These are phyloP conservation scores for Elephantulus edwardii DNA, from an alignment of 2,113 vertebrate species.

Conservation along the genomic window DNA sequence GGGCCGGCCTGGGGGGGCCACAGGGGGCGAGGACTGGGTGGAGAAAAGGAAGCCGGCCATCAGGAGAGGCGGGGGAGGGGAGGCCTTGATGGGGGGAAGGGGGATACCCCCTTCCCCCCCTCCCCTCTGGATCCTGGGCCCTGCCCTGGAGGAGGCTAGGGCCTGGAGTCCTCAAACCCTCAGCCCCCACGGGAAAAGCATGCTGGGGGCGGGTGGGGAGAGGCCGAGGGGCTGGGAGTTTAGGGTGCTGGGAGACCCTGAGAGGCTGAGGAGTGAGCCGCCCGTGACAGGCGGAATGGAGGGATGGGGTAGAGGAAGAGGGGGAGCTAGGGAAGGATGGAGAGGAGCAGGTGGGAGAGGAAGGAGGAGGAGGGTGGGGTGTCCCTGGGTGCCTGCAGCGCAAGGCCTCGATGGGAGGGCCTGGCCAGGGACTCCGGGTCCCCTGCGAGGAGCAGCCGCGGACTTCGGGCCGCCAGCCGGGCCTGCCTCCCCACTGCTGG, in stretches of 20 bases:
- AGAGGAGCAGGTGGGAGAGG: conserved; percentile 67
- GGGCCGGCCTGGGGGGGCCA: conserved; percentile 73
- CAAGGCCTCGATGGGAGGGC: conserved; percentile 48
- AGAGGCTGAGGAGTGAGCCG: not conserved
- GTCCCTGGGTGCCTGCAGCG: conserved; percentile 52
- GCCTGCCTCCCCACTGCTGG: conserved; percentile 57
- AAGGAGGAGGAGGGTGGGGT: conserved; percentile 62
- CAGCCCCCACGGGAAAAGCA: conserved; percentile 56
- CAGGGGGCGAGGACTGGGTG: conserved; percentile 67
- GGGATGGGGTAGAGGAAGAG: not conserved
- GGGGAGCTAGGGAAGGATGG: conserved; percentile 10
- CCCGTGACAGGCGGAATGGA: no score
- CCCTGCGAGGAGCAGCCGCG: conserved; percentile 32
- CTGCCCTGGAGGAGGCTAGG: conserved; percentile 42
- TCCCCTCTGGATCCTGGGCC: conserved; percentile 60
- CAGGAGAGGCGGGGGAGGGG: conserved; percentile 71
- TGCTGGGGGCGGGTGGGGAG: conserved; percentile 46
- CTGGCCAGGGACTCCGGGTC: conserved; percentile 54
- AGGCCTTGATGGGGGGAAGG: conserved; percentile 42
- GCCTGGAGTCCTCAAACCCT: conserved; percentile 59
- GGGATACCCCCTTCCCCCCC: conserved; percentile 70
- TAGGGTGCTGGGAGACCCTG: conserved; percentile 1
- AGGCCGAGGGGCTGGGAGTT: not conserved
- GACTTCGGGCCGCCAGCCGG: conserved; percentile 49
- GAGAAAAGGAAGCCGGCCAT: conserved; percentile 69